These are phyloP conservation scores for Hartigia nigra DNA, from an alignment of 2,888 invertebrate species.

Conservation along the genomic window DNA sequence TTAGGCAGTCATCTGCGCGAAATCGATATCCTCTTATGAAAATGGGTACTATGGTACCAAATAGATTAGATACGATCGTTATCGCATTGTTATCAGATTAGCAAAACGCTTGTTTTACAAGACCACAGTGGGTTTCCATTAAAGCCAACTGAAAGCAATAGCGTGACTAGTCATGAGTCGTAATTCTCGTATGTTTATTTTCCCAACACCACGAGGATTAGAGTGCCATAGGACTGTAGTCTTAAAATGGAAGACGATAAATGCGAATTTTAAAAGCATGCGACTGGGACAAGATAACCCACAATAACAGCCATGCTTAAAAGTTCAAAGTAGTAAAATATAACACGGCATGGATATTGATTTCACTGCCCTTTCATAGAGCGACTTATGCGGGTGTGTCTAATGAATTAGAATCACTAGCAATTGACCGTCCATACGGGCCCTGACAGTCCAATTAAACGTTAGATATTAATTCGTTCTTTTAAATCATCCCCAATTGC, in stretches of 20 bases:
- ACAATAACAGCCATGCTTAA: background rate
- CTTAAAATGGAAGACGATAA: slow-evolving; percentile 4
- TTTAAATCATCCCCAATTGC: background rate
- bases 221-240: background rate
- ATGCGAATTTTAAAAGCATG: slow-evolving; percentile 9
- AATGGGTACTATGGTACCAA: background rate
- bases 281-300: slow-evolving; percentile 9
- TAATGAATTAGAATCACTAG: slow-evolving; percentile 33
- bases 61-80: background rate
- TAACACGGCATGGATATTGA: slow-evolving; percentile 40
- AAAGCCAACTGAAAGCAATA: background rate
- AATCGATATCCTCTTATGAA: background rate
- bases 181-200: background rate
- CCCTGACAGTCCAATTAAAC: background rate
- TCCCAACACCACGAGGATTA: background rate
- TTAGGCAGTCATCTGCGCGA: background rate
- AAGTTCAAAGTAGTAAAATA: background rate
- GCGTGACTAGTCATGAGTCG: background rate
- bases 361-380: slow-evolving; percentile 37
- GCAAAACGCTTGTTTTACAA: background rate
- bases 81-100: background rate
- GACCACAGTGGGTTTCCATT: background rate
- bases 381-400: slow-evolving; percentile 41
- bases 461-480: slow-evolving; percentile 1
- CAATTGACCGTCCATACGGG: slow-evolving; percentile 7